phyloP scores from a whole-genome alignment of 2,113 vertebrate species.

The Platysternon megacephalum region DNA sequence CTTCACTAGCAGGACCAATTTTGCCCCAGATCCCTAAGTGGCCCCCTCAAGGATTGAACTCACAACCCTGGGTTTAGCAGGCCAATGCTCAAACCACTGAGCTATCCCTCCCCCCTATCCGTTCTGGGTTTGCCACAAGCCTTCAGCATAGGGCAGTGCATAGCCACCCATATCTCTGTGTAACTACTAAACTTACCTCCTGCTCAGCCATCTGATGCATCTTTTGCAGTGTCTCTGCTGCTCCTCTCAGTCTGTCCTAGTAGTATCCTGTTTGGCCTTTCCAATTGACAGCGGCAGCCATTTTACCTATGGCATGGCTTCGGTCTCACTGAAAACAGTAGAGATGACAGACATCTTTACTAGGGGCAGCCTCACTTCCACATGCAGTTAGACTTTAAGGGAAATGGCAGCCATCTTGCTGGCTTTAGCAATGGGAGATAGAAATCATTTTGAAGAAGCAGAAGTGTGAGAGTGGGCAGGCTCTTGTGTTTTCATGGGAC shows the following conservation, averaged over 20 bases:
- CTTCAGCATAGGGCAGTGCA: neutral
- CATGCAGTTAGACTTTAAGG: neutral
- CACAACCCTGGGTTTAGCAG: too few species aligned
- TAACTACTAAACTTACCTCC: neutral
- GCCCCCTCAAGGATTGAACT: too few species aligned
- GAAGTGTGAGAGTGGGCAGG: neutral
- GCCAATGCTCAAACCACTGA: too few species aligned
- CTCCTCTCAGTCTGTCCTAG: accelerated
- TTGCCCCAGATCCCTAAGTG: too few species aligned
- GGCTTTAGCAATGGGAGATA: neutral
- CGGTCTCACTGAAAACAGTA: neutral
- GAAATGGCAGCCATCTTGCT: neutral
- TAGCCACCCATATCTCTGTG: neutral
- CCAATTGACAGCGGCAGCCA: neutral
- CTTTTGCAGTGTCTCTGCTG: neutral
- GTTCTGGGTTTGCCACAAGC: neutral
- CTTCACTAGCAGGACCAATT: too few species aligned
- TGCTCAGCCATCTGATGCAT: neutral
- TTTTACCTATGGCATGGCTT: neutral
- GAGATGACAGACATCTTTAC: neutral
- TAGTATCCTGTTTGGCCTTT: neutral
- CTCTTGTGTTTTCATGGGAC: neutral
- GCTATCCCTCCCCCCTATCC: too few species aligned
- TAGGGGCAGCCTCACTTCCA: neutral
- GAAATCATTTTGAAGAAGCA: neutral